A percentile compares a stretch with the other conserved stretches of the same genome.
These are phyloP conservation scores for Scopus umbretta DNA, from an alignment of 2,113 vertebrate genomes.

Conservation along the genomic window DNA sequence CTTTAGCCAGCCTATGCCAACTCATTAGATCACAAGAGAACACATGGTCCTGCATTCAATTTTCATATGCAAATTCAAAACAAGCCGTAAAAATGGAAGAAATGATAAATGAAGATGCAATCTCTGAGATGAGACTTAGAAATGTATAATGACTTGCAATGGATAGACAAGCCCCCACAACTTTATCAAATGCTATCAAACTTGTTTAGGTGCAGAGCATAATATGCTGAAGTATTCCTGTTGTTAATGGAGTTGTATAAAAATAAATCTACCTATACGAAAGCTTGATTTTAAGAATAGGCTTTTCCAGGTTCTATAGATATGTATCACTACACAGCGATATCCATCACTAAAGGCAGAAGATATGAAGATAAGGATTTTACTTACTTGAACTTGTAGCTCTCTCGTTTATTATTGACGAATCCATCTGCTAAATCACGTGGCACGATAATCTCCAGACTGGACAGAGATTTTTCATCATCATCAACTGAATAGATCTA, in stretches of 20 bases:
- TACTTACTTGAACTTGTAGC: conserved; percentile 89
- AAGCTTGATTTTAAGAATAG: neutral
- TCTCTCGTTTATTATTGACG: conserved; percentile 92
- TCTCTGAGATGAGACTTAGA: neutral
- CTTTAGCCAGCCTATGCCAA: neutral
- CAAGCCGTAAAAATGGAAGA: neutral
- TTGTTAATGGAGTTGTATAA: neutral
- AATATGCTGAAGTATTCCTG: neutral
- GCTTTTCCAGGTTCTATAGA: neutral
- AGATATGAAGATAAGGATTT: neutral
- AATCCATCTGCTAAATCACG: conserved; percentile 90
- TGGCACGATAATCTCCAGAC: conserved; percentile 86
- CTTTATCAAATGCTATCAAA: neutral
- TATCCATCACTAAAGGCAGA: neutral
- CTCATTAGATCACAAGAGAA: neutral
- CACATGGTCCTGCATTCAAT: neutral
- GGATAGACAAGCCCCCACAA: neutral
- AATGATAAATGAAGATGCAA: neutral
- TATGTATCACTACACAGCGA: neutral
- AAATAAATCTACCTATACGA: neutral
- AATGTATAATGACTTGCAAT: neutral
- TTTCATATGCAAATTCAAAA: neutral
- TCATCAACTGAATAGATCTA: conserved; percentile 81
- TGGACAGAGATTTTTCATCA: conserved; percentile 68
- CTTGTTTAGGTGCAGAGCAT: neutral